These are phyloP conservation scores for Daubentonia madagascariensis DNA, from an alignment of 2,113 vertebrate species.

Conservation along the genomic window DNA sequence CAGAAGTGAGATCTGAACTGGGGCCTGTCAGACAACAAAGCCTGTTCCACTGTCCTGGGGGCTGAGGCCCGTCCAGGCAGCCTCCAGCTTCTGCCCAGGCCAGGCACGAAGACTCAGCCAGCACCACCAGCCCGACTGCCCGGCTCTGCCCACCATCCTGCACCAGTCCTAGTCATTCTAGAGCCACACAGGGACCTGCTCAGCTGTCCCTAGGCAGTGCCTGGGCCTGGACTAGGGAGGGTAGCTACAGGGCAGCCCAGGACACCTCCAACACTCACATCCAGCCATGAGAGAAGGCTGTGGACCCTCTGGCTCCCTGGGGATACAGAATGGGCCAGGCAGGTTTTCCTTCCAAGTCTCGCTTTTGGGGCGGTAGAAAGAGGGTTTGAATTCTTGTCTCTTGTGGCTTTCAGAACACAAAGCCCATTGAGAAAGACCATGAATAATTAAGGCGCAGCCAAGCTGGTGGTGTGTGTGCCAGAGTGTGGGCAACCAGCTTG, in stretches of 20 bases:
- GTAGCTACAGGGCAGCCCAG: neutral
- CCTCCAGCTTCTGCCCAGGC: neutral
- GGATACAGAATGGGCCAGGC: neutral
- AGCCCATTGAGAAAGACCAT: conserved; percentile 65
- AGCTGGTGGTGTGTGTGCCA: neutral
- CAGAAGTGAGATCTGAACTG: neutral
- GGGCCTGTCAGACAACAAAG: neutral
- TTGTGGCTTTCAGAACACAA: conserved; percentile 72
- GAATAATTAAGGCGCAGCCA: conserved; percentile 72
- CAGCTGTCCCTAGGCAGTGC: neutral
- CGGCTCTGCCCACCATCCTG: neutral
- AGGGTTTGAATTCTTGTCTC: conserved; percentile 63
- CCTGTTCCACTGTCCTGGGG: neutral
- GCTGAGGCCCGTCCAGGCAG: neutral
- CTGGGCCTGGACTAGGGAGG: neutral
- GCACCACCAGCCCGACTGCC: neutral
- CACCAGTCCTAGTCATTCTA: neutral
- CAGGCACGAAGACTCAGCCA: neutral
- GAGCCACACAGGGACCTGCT: fast-evolving
- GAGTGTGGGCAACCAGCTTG: conserved; percentile 18
- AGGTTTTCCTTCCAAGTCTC: conserved; percentile 20
- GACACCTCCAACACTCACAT: neutral
- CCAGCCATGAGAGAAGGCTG: neutral
- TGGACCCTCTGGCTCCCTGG: neutral
- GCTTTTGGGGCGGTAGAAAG: conserved; percentile 23